Percentiles rank a stretch among this genome's conserved stretches.
Evolutionary conservation across 2,113 vertebrate species (phyloP).

Genomic region (Phrynosoma blainvillii): DNA sequence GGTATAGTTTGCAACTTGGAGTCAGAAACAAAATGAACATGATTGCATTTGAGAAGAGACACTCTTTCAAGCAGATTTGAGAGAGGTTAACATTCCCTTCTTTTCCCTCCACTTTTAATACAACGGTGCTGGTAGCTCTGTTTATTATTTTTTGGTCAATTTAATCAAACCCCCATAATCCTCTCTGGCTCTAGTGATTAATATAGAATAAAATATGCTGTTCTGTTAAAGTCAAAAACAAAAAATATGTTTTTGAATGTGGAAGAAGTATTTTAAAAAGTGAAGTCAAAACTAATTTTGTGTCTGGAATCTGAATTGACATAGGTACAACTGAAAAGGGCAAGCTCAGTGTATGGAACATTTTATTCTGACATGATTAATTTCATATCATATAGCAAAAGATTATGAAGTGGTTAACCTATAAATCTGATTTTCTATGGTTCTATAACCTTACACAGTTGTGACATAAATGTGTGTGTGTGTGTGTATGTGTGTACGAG

Average conservation of each 20-base stretch:
- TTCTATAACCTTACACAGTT: not conserved
- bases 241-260: not conserved
- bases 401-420: not conserved
- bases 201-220: not conserved
- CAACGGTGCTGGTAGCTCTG: not conserved
- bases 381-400: conserved; percentile 12
- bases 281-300: not conserved
- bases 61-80: not conserved
- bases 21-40: not conserved
- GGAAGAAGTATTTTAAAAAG: not conserved
- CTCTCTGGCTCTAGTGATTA: too few relatives aligned
- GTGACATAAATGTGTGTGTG: not conserved
- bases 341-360: conserved; percentile 22
- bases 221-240: too few relatives aligned
- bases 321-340: conserved; percentile 23
- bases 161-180: not conserved
- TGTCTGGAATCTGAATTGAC: conserved; percentile 18
- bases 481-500: too few relatives aligned
- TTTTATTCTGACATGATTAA: not conserved
- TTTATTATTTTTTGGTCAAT: not conserved
- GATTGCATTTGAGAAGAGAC: not conserved
- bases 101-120: not conserved
- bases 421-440: not conserved
- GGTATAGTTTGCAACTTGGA: not conserved
- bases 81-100: not conserved